phyloP scores from a whole-genome alignment of 1,140 invertebrate genomes.

The Drosophila sp. region DNA sequence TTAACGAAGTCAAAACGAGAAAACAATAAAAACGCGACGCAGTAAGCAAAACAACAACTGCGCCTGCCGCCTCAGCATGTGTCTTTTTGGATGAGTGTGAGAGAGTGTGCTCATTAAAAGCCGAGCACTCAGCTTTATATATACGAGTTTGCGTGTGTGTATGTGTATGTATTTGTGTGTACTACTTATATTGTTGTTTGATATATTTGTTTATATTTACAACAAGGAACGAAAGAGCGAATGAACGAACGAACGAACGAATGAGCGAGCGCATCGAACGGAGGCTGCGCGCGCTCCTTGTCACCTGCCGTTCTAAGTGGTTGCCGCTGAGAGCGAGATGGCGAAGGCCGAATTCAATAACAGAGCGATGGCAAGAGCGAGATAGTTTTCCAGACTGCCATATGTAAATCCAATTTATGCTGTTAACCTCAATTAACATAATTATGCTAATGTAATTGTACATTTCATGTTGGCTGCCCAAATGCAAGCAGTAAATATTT shows the following conservation, averaged over 20 bases:
- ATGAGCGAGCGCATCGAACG: slow-evolving; percentile 53
- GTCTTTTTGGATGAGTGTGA: slow-evolving; percentile 16
- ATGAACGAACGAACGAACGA: slow-evolving; percentile 28
- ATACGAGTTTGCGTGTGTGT: slow-evolving; percentile 5
- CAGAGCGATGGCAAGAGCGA: slow-evolving; percentile 21
- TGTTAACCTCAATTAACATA: slow-evolving; percentile 19
- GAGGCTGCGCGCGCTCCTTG: slow-evolving; percentile 68
- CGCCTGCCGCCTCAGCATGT: slow-evolving; percentile 13
- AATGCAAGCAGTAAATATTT: slow-evolving; percentile 1
- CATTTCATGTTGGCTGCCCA: slow-evolving; percentile 4
- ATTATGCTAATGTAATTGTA: slow-evolving; percentile 16
- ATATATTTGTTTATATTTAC: slow-evolving; percentile 48
- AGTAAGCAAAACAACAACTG: slow-evolving; percentile 46
- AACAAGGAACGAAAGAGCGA: slow-evolving; percentile 31
- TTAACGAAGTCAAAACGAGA: slow-evolving; percentile 83
- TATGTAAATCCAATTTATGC: slow-evolving; percentile 23
- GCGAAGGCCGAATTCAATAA: slow-evolving; percentile 24
- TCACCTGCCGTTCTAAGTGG: slow-evolving; percentile 50
- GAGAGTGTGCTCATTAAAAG: slow-evolving; percentile 46
- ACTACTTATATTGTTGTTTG: slow-evolving; percentile 47
- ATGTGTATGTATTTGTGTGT: too few species aligned
- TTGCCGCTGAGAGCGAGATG: slow-evolving; percentile 42
- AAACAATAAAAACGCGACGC: slow-evolving; percentile 75
- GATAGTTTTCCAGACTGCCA: slow-evolving; percentile 11
- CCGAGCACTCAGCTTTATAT: slow-evolving; percentile 24